Base-by-base conservation (phyloP, 2,113 vertebrate species). In the Struthio camelus region DNA sequence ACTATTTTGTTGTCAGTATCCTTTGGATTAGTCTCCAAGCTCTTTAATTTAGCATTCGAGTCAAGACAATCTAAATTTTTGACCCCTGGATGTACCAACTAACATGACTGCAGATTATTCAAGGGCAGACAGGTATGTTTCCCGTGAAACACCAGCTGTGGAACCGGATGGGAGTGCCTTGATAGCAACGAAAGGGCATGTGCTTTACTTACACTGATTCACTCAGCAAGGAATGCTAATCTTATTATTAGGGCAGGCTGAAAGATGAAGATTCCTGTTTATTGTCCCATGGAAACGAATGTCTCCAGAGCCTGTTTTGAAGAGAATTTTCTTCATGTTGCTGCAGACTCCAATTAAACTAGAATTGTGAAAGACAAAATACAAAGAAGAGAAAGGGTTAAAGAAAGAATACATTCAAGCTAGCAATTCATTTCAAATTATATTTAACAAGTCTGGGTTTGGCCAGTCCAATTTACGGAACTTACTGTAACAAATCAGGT, bases 61-160 rank as follows among this genome's bases (percentile, higher is more conserved):
- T 56, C 44, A 38, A 77, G 83, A 46, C 11, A 80, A 80, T n/a
- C 16, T 15, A 76, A 64, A 59, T 85, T 85, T 16, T 73, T 77
- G 72, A 88, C 28, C 65, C 8, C 18, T 65, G 48, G 6, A 42
- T 77, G 24, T 56, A 8, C n/a, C 58, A 77, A 17, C 42, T 59
- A 59, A 46, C 10, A 59, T 14, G 53, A 46, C 38, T 65, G 24
- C 14, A 42, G 16, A 61, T 80, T 77, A 65, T 50, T 86, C 32
- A 51, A 77, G 30, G 34, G 34, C 7, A 81, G 69, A 25, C 14
- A 53, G 46, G 30, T 28, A 71, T 34, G 76, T 88, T 85, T 76
- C 36, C 53, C 1, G 0, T 53, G 34, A 24, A 87, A 71, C 3
- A 7, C 48, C 62, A 85, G 30, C 56, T 1, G 0, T 3, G 3